These are phyloP conservation scores for Ophion obscuratus DNA, from an alignment of 2,888 invertebrate species.

Conservation along the genomic window DNA sequence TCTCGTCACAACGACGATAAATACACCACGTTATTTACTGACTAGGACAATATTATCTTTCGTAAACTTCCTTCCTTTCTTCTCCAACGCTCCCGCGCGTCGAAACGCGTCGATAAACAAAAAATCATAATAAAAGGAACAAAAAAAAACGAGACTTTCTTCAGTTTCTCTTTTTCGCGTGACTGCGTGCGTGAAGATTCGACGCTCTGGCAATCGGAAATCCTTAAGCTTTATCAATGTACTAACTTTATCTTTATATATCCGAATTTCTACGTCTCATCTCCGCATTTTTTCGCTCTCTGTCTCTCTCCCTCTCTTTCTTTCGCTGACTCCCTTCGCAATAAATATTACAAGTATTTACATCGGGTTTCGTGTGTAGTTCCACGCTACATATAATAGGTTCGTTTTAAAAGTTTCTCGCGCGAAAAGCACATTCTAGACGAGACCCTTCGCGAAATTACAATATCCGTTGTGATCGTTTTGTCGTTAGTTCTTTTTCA, in stretches of 20 bases:
- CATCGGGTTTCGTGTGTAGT: constrained; percentile 71
- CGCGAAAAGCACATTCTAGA: constrained; percentile 27
- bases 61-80: constrained; percentile 47
- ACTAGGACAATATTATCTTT: constrained; percentile 78
- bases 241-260: constrained; percentile 60
- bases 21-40: constrained; percentile 75
- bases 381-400: constrained; percentile 63
- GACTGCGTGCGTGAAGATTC: constrained; percentile 32
- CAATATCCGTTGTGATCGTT: not conserved
- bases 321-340: constrained; percentile 72
- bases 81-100: constrained; percentile 2
- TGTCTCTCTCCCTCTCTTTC: constrained; percentile 20
- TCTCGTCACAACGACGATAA: constrained; percentile 65
- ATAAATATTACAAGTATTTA: constrained; percentile 84
- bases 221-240: constrained; percentile 58
- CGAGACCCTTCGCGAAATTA: constrained; percentile 38
- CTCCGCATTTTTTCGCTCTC: not conserved
- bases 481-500: constrained; percentile 30
- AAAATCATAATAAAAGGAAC: constrained; percentile 29
- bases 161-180: constrained; percentile 40
- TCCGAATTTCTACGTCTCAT: constrained; percentile 62
- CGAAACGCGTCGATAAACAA: constrained; percentile 11
- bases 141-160: constrained; percentile 45
- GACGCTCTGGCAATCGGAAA: constrained; percentile 39
- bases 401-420: constrained; percentile 33